These are phyloP conservation scores for Hoplodrina ambigua DNA, from an alignment of 2,888 invertebrate genomes.

Conservation along the genomic window DNA sequence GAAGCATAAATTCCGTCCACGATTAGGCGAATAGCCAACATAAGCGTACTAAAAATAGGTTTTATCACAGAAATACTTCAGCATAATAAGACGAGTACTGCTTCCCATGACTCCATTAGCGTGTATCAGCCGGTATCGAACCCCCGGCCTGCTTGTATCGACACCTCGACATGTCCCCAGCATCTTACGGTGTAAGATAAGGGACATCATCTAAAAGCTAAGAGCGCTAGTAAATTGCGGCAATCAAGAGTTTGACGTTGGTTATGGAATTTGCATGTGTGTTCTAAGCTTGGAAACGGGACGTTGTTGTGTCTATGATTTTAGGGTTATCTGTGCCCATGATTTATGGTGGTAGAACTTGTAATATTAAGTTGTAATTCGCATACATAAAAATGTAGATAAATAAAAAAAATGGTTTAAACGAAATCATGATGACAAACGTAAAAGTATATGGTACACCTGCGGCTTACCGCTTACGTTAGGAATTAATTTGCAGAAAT, in stretches of 20 bases:
- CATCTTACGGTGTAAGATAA: constrained; percentile 78
- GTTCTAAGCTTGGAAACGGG: constrained; percentile 34
- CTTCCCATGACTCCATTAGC: constrained; percentile 85
- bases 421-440: no score
- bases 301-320: constrained; percentile 21
- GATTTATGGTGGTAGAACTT: constrained; percentile 9
- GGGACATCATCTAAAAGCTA: constrained; percentile 76
- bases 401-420: no score
- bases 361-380: neutral
- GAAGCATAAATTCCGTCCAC: constrained; percentile 49
- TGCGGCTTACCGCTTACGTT: no score
- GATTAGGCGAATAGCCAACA: constrained; percentile 35
- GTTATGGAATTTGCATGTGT: constrained; percentile 58
- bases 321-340: constrained; percentile 29
- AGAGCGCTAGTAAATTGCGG: constrained; percentile 79
- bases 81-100: constrained; percentile 58
- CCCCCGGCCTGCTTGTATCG: constrained; percentile 69
- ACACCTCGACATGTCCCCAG: constrained; percentile 77
- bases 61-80: constrained; percentile 50
- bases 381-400: neutral
- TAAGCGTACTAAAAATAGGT: constrained; percentile 46
- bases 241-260: constrained; percentile 65
- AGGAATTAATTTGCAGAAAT: no score
- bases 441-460: no score
- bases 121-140: constrained; percentile 79